Percentiles rank a stretch among this genome's conserved stretches.
Conservation (phyloP, 1,140 invertebrate species). For the Bombus confusus region DNA sequence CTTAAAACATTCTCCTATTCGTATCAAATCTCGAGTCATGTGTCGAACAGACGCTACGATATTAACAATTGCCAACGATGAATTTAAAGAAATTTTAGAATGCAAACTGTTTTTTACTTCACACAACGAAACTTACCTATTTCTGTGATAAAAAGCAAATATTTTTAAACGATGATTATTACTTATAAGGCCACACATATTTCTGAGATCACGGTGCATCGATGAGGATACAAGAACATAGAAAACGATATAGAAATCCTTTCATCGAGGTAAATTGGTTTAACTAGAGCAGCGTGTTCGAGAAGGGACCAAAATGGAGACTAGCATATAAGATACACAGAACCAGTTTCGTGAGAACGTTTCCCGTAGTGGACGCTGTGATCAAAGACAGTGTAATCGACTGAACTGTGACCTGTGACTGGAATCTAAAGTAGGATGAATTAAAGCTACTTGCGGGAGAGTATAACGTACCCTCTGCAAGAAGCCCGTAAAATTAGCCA, state of each 20-base stretch:
- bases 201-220: background rate
- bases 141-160: background rate
- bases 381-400: conserved; percentile 72
- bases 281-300: conserved; percentile 47
- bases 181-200: background rate
- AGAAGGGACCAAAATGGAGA: conserved; percentile 42
- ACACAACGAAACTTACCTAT: too few relatives aligned
- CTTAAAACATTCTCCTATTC: background rate
- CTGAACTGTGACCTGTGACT: conserved; percentile 59
- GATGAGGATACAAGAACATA: too few relatives aligned
- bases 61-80: too few relatives aligned
- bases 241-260: conserved; percentile 7
- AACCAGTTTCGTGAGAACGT: conserved; percentile 63
- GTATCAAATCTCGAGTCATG: background rate
- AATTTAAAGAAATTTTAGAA: background rate
- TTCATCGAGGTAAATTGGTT: conserved; percentile 53
- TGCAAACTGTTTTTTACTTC: background rate
- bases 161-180: background rate
- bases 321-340: conserved; percentile 29
- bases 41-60: background rate
- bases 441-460: conserved; percentile 36
- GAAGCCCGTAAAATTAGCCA: conserved; percentile 2
- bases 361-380: conserved; percentile 48
- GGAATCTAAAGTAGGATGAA: conserved; percentile 55
- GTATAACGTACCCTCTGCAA: conserved; percentile 23